A percentile compares a stretch with the other conserved stretches of the same genome.
Conservation (phyloP, 2,888 invertebrate species). For the Eupithecia insigniata region DNA sequence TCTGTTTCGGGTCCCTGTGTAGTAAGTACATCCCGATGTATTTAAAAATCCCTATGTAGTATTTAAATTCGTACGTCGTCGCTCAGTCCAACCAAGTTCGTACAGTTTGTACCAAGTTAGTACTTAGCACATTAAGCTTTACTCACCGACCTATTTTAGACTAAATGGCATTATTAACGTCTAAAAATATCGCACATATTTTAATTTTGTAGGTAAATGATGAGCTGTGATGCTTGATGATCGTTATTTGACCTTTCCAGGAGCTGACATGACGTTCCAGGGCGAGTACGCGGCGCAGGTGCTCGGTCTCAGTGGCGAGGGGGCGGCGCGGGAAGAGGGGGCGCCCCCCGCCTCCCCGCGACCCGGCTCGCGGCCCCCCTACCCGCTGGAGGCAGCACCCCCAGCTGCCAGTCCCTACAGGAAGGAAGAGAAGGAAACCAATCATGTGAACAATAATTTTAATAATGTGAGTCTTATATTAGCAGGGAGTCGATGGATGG, state of each 20-base stretch:
- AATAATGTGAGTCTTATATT: slow-evolving; percentile 54
- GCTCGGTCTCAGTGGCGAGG: slow-evolving; percentile 88
- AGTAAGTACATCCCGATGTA: not conserved
- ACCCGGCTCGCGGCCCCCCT: slow-evolving; percentile 54
- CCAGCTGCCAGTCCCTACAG: slow-evolving; percentile 43
- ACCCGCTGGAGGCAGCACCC: slow-evolving; percentile 39
- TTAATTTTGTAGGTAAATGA: no score
- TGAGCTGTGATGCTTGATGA: not conserved
- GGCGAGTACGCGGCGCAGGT: slow-evolving; percentile 97
- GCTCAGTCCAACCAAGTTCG: no score
- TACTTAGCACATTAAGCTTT: no score
- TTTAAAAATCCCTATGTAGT: no score
- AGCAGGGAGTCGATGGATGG: no score
- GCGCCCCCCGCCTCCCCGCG: slow-evolving; percentile 52
- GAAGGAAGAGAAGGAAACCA: slow-evolving; percentile 62
- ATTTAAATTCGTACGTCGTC: no score
- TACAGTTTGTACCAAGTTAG: no score
- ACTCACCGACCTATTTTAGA: no score
- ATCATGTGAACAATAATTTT: slow-evolving; percentile 61
- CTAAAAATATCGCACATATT: no score
- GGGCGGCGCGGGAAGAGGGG: slow-evolving; percentile 56
- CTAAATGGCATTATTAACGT: no score
- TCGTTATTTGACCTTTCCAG: slow-evolving; percentile 60
- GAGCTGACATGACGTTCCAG: slow-evolving; percentile 94
- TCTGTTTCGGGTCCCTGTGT: not conserved